Evolutionary conservation across 64 coral and sea anemone genomes (phyloP).

Genomic region (Montipora capricornis): DNA sequence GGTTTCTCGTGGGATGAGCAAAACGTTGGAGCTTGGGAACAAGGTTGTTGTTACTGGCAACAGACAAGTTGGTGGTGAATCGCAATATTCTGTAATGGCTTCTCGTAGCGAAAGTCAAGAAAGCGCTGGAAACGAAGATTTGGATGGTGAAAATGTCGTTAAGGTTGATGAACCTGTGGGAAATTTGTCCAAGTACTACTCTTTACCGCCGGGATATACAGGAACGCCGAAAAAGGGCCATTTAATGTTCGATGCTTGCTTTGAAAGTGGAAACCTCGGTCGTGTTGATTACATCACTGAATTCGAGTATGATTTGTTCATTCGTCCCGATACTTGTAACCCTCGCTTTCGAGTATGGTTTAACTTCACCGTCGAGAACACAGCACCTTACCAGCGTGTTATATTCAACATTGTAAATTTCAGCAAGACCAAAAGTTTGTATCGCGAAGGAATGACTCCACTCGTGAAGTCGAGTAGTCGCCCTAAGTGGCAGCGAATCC

Average conservation of each 20-base stretch:
- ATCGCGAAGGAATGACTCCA: constrained; percentile 98
- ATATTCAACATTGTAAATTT: constrained; percentile 99
- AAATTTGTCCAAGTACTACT: constrained; percentile 87
- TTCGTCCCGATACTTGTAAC: constrained; percentile 95
- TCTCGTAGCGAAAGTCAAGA: constrained; percentile 82
- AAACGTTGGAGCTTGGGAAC: too few relatives aligned
- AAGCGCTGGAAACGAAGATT: constrained; percentile 79
- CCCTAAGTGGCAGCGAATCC: constrained; percentile 97
- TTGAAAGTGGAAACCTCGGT: constrained; percentile 99
- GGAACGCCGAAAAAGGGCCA: constrained; percentile 92
- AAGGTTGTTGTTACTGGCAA: too few relatives aligned
- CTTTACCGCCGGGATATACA: constrained; percentile 74
- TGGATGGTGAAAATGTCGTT: constrained; percentile 57
- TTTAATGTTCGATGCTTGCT: constrained; percentile 92
- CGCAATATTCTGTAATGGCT: constrained; percentile 82
- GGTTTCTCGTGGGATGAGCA: too few relatives aligned
- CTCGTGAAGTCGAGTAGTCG: constrained; percentile 94
- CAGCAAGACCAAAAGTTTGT: constrained; percentile 99
- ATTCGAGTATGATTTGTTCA: constrained; percentile 98
- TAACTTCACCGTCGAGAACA: constrained; percentile 96
- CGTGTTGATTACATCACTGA: constrained; percentile 96
- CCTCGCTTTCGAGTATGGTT: constrained; percentile 98
- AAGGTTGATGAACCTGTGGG: constrained; percentile 86
- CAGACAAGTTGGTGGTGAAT: too few relatives aligned
- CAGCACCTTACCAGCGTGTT: constrained; percentile 93